These are phyloP conservation scores for Pachliopta kotzebuea DNA, from an alignment of 2,888 invertebrate genomes.

Conservation along the genomic window DNA sequence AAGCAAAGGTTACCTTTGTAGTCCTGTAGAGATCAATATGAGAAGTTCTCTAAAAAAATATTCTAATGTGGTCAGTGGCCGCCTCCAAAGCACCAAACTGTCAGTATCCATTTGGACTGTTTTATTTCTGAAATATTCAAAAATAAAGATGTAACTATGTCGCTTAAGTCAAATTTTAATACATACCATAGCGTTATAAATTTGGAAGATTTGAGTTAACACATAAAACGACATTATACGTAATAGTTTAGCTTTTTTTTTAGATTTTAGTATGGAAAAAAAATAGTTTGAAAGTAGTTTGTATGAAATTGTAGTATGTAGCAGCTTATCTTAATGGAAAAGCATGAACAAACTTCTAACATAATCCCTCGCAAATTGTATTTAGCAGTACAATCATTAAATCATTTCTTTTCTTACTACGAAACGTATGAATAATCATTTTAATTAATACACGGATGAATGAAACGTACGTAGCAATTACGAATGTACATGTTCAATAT, in stretches of 20 bases:
- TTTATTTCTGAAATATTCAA: conserved; percentile 50
- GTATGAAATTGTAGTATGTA: no score
- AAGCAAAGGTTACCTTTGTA: conserved; percentile 57
- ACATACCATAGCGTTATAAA: no score
- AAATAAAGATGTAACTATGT: background rate
- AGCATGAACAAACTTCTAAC: conserved; percentile 9
- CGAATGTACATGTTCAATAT: no score
- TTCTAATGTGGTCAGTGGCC: conserved; percentile 88
- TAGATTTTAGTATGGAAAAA: no score
- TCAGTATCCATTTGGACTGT: conserved; percentile 77
- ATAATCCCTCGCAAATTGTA: conserved; percentile 13
- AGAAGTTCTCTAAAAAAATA: conserved; percentile 89
- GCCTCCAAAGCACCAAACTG: conserved; percentile 88
- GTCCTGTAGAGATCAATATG: conserved; percentile 77
- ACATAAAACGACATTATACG: no score
- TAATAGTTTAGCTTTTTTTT: no score
- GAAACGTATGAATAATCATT: background rate
- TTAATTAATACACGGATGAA: background rate
- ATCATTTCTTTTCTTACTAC: conserved; percentile 7
- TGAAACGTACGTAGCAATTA: background rate
- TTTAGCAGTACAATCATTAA: conserved; percentile 14
- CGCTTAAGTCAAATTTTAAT: no score
- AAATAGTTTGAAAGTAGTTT: no score
- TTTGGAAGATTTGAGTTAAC: no score
- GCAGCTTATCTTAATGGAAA: background rate